Percentiles rank a stretch among this genome's conserved stretches.
Evolutionary conservation across 1,140 invertebrate species (phyloP).

Genomic region (Nephila pilipes): DNA sequence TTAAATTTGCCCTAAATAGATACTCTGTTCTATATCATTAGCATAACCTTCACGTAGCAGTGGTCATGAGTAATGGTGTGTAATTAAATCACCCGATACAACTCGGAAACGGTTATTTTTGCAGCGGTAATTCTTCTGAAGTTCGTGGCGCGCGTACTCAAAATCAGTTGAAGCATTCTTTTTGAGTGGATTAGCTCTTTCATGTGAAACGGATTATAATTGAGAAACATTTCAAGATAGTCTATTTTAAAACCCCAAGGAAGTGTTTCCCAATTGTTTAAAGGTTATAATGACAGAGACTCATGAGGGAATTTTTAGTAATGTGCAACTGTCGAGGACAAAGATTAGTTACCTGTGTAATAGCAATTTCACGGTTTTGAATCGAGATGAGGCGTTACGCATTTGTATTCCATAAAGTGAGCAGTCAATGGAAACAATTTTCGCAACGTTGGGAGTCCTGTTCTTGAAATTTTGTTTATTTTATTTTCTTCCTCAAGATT

Average conservation of each 20-base stretch:
- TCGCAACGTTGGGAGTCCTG: background rate
- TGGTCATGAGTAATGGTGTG: background rate
- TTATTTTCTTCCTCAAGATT: no score
- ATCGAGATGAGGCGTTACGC: constrained; percentile 10
- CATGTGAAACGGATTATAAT: constrained; percentile 36
- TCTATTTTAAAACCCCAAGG: constrained; percentile 23
- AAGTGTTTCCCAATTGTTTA: constrained; percentile 27
- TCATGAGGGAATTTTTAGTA: constrained; percentile 34
- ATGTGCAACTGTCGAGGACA: constrained; percentile 14
- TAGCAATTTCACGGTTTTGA: background rate
- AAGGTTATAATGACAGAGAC: background rate
- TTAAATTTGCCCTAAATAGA: background rate
- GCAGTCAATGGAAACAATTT: background rate
- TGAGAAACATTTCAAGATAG: background rate
- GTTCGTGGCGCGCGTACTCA: background rate
- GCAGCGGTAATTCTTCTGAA: constrained; percentile 10
- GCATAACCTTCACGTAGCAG: background rate
- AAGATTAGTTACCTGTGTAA: background rate
- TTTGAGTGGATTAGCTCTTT: constrained; percentile 28
- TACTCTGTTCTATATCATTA: background rate
- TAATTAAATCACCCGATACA: constrained; percentile 7
- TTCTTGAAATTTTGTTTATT: background rate
- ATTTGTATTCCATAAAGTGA: background rate
- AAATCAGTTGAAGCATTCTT: background rate
- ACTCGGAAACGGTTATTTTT: constrained; percentile 57